These are phyloP conservation scores for Tokudaia muenninki DNA, from an alignment of 2,797 vertebrate species.

Conservation along the genomic window DNA sequence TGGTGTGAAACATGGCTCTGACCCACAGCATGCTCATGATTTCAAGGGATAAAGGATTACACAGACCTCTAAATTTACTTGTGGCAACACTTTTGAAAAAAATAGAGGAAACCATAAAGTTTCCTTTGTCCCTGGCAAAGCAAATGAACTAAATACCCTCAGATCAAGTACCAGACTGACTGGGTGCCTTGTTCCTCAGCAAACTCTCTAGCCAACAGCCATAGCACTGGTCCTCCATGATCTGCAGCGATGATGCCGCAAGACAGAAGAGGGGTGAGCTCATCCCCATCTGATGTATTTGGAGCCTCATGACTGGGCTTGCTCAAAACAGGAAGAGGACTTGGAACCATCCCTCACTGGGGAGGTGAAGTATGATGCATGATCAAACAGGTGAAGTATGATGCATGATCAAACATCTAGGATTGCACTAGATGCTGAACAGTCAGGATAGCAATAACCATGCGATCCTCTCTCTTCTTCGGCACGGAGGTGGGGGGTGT, in stretches of 20 bases:
- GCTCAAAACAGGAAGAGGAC: neutral
- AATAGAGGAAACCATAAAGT: constrained; percentile 45
- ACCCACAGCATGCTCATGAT: neutral
- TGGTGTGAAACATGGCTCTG: neutral
- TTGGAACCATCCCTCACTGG: neutral
- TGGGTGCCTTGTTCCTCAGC: neutral
- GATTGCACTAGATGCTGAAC: neutral
- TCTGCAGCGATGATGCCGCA: neutral
- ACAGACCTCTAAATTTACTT: neutral
- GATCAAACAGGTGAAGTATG: neutral
- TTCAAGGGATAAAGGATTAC: neutral
- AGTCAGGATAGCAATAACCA: no score
- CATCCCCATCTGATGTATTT: neutral
- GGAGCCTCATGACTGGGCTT: neutral
- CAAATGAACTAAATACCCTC: neutral
- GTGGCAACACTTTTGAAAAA: neutral
- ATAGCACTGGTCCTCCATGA: neutral
- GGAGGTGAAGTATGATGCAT: neutral
- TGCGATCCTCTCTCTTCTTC: neutral
- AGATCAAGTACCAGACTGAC: constrained; percentile 7
- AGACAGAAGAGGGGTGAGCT: neutral
- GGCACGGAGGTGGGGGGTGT: neutral
- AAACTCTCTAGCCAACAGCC: neutral
- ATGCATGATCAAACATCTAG: no score
- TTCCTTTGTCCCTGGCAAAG: neutral